Base-by-base conservation (phyloP, 2,888 invertebrate species). In the Thymelicus acteon region DNA sequence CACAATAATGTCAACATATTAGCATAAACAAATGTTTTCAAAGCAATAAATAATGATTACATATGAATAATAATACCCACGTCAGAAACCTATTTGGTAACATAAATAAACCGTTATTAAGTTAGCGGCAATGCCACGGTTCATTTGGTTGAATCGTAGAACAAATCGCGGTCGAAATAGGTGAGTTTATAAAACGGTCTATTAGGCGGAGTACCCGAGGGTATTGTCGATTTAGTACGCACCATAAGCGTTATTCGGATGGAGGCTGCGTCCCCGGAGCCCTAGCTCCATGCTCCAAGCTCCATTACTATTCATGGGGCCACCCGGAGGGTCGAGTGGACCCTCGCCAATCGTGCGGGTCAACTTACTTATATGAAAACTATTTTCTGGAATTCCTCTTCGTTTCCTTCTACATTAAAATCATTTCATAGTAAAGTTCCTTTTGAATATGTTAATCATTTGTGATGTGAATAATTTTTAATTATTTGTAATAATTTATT, bases 191-290 rank as follows among this genome's bases (percentile, higher is more conserved):
- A 84, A 87, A 89, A 88, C 82, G 84, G 87, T 86, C 85, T 82
- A 85, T 90, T 88, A 87, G 86, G 78, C 79, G 76, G 77, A 77
- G 80, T 77, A 82, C 90, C 89, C 86, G 73, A 75, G 91, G 86
- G 90, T 87, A 88, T 90, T 86, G 91, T 90, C 90, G 89, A 93
- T 93, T 93, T 92, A 86, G 88, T 87, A 92, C 91, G 92, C 91
- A 89, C 93, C 92, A 91, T 93, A 92, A 91, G 91, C 88, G 85
- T 85, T 57, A 54, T 68, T 62, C 83, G 78, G 82, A 83, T 80
- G 81, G 84, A 79, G 77, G 79, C 79, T 78, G 78, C 68, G 77
- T 85, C 88, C 84, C 87, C 76, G 75, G 85, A 83, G 86, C 79
- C 82, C 81, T 83, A 81, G 84, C 86, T 31, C 31, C 31, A 31